A percentile compares a stretch with the other conserved stretches of the same genome.
Evolutionary conservation across 2,113 vertebrate species (phyloP).

Genomic region (Entomyzon cyanotis): DNA sequence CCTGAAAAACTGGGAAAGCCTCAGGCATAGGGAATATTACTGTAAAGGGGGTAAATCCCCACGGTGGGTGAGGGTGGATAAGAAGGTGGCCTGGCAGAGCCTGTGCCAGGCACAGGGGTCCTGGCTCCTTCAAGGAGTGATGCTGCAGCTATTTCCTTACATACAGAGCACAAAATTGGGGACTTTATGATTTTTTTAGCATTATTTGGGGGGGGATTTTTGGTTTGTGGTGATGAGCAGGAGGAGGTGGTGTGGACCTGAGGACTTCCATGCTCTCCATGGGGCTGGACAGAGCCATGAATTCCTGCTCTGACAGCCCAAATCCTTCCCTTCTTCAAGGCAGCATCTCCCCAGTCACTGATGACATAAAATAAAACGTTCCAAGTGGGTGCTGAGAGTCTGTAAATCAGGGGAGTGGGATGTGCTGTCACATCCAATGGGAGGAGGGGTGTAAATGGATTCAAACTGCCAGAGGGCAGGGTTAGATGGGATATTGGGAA

Average conservation of each 20-base stretch:
- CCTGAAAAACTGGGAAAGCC: background rate
- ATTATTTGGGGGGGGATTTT: background rate
- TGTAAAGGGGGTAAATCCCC: background rate
- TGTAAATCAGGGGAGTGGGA: background rate
- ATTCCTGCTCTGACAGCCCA: background rate
- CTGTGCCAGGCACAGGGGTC: background rate
- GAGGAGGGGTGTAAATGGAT: background rate
- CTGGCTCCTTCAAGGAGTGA: background rate
- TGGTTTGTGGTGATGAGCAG: background rate
- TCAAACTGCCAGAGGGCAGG: background rate
- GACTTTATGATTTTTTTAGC: background rate
- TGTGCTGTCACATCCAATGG: background rate
- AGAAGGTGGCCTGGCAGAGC: background rate
- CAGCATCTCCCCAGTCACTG: background rate
- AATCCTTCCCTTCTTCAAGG: background rate
- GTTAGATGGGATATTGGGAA: background rate
- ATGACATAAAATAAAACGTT: background rate
- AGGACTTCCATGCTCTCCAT: background rate
- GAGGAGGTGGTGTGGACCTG: background rate
- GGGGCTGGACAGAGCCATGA: background rate
- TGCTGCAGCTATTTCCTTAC: background rate
- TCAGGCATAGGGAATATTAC: accelerated
- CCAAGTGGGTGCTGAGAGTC: background rate
- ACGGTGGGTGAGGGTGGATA: accelerated
- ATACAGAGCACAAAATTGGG: accelerated